Evolutionary conservation across 2,888 invertebrate genomes (phyloP).

Genomic region (Marasmarcha lunaedactyla): DNA sequence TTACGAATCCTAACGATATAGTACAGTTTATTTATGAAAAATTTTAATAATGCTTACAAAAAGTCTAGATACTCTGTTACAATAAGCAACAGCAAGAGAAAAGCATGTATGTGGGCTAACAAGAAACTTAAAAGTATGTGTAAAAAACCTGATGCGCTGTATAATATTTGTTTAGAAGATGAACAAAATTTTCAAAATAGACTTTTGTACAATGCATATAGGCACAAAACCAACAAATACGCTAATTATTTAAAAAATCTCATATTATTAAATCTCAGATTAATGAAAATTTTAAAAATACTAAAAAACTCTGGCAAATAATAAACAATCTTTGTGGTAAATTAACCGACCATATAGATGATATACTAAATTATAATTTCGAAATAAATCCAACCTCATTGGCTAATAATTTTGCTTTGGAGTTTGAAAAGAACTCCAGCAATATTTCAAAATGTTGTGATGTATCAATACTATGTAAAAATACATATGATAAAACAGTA

Average conservation of each 20-base stretch:
- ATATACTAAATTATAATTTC: slow-evolving; percentile 3
- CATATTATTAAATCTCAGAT: slow-evolving; percentile 9
- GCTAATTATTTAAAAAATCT: slow-evolving; percentile 4
- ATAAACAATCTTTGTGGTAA: slow-evolving; percentile 9
- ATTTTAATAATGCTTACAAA: slow-evolving; percentile 2
- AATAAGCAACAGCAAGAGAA: slow-evolving; percentile 1
- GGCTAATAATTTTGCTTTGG: slow-evolving; percentile 6
- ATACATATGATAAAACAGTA: background rate
- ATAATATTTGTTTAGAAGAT: slow-evolving; percentile 4
- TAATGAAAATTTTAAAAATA: too few relatives aligned
- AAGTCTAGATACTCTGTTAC: background rate
- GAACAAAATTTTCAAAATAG: slow-evolving; percentile 4
- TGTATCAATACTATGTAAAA: background rate
- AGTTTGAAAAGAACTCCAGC: slow-evolving; percentile 4
- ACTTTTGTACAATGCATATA: slow-evolving; percentile 8
- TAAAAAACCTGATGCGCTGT: slow-evolving; percentile 5
- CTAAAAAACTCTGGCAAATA: slow-evolving; percentile 7
- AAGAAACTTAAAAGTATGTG: slow-evolving; percentile 5
- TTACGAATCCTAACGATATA: slow-evolving; percentile 4
- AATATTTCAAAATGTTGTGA: slow-evolving; percentile 4
- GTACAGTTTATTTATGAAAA: slow-evolving; percentile 1
- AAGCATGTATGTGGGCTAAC: slow-evolving; percentile 7
- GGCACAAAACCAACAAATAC: slow-evolving; percentile 10
- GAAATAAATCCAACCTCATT: background rate
- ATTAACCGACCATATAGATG: slow-evolving; percentile 6